These are phyloP conservation scores for Panorpa germanica DNA, from an alignment of 2,888 invertebrate species.

Conservation along the genomic window DNA sequence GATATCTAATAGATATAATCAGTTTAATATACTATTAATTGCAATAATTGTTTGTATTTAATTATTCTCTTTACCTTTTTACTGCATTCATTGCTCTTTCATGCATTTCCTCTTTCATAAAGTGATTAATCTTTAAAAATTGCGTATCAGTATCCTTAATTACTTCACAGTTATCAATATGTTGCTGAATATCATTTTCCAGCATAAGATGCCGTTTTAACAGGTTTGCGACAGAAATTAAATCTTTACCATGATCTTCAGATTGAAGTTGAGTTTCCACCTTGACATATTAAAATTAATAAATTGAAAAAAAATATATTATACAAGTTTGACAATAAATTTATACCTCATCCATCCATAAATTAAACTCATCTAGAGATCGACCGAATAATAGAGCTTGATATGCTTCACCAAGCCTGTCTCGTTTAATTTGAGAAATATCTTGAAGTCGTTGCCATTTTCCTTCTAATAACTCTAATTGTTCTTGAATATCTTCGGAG, in stretches of 20 bases:
- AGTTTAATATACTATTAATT: too few relatives aligned
- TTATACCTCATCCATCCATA: slow-evolving; percentile 75
- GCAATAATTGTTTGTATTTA: too few relatives aligned
- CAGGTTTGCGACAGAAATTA: slow-evolving; percentile 69
- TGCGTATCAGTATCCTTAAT: slow-evolving; percentile 62
- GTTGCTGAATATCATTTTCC: slow-evolving; percentile 72
- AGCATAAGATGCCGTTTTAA: slow-evolving; percentile 61
- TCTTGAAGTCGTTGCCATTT: slow-evolving; percentile 77
- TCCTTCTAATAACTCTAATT: slow-evolving; percentile 65
- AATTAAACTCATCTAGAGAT: slow-evolving; percentile 78
- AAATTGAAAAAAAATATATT: not conserved
- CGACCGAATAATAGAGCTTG: slow-evolving; percentile 77
- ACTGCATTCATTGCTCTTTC: slow-evolving; percentile 46
- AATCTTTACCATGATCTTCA: slow-evolving; percentile 54
- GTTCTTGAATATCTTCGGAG: slow-evolving; percentile 60
- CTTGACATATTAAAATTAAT: not conserved
- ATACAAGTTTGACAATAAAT: not conserved
- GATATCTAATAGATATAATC: too few relatives aligned
- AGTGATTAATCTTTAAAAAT: slow-evolving; percentile 65
- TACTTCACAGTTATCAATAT: slow-evolving; percentile 63
- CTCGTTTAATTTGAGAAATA: slow-evolving; percentile 65
- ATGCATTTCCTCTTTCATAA: slow-evolving; percentile 74
- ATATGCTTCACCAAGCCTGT: slow-evolving; percentile 75
- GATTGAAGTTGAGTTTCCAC: slow-evolving; percentile 48
- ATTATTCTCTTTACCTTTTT: slow-evolving; percentile 26